Conservation (phyloP, 1,140 invertebrate genomes). For the Drosophila jambulina region DNA sequence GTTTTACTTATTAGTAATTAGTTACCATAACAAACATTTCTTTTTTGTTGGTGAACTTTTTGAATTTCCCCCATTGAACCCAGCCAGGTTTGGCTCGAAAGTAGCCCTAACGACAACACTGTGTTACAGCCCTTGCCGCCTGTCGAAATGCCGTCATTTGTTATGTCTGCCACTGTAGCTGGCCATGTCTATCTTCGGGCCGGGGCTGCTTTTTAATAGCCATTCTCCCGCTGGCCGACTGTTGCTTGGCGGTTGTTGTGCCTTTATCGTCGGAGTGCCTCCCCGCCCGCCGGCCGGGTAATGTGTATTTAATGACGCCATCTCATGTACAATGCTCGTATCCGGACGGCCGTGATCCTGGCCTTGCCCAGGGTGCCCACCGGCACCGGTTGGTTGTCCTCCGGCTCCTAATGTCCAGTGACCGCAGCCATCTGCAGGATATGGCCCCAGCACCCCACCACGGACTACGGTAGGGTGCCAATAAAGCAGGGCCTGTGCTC, state of each 20-base stretch:
- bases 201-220: slow-evolving; percentile 72
- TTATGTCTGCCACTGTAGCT: slow-evolving; percentile 61
- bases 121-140: slow-evolving; percentile 10
- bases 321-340: slow-evolving; percentile 80
- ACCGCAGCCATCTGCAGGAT: slow-evolving; percentile 48
- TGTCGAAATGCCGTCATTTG: slow-evolving; percentile 74
- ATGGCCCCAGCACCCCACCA: slow-evolving; percentile 23
- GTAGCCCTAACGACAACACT: slow-evolving; percentile 8
- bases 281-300: slow-evolving; percentile 49
- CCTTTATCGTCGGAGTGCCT: slow-evolving; percentile 58
- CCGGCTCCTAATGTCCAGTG: slow-evolving; percentile 68
- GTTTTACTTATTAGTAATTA: too few relatives aligned
- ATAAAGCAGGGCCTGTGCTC: slow-evolving; percentile 61
- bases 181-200: slow-evolving; percentile 48
- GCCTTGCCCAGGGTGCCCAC: slow-evolving; percentile 26
- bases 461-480: slow-evolving; percentile 51
- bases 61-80: too few relatives aligned
- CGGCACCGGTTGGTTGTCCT: slow-evolving; percentile 60
- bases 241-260: slow-evolving; percentile 59
- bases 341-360: slow-evolving; percentile 52
- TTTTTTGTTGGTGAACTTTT: too few relatives aligned
- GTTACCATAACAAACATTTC: too few relatives aligned
- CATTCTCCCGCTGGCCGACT: slow-evolving; percentile 64
- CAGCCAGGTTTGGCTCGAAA: neutral
- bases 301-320: slow-evolving; percentile 83